Conservation (phyloP, 2,113 vertebrate genomes). For the Pseudopodoces humilis region DNA sequence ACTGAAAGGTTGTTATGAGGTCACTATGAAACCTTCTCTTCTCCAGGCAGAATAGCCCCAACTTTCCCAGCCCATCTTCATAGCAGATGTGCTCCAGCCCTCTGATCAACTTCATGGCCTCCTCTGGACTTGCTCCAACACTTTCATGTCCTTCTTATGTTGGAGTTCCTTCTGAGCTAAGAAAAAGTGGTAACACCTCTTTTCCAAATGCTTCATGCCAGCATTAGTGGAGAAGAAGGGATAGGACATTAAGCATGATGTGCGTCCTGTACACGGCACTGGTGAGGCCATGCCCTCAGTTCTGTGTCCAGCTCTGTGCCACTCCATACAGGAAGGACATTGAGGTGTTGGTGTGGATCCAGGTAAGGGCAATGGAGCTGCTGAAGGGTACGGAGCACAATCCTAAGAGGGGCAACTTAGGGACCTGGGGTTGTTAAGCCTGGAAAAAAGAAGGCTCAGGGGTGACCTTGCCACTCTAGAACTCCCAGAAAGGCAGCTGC, state of each 20-base stretch:
- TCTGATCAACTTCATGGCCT: background rate
- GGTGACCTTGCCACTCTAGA: rapidly evolving
- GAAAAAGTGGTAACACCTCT: background rate
- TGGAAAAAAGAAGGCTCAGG: background rate
- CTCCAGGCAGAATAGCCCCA: background rate
- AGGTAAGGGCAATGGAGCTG: background rate
- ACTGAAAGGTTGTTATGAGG: background rate
- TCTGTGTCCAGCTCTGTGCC: background rate
- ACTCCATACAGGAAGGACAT: background rate
- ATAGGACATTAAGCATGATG: rapidly evolving
- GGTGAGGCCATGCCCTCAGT: background rate
- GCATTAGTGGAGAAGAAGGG: rapidly evolving
- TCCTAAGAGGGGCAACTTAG: background rate
- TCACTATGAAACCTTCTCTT: background rate
- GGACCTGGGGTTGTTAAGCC: background rate
- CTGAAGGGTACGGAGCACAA: background rate
- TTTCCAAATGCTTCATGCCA: background rate
- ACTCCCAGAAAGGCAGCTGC: too few relatives aligned
- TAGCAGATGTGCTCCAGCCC: background rate
- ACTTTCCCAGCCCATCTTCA: background rate
- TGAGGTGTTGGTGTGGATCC: background rate
- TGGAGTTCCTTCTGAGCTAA: background rate
- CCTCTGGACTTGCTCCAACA: background rate
- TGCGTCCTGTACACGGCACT: rapidly evolving
- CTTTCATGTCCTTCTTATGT: background rate